phyloP scores from a whole-genome alignment of 2,888 invertebrate genomes.

The Crematogaster levior region DNA sequence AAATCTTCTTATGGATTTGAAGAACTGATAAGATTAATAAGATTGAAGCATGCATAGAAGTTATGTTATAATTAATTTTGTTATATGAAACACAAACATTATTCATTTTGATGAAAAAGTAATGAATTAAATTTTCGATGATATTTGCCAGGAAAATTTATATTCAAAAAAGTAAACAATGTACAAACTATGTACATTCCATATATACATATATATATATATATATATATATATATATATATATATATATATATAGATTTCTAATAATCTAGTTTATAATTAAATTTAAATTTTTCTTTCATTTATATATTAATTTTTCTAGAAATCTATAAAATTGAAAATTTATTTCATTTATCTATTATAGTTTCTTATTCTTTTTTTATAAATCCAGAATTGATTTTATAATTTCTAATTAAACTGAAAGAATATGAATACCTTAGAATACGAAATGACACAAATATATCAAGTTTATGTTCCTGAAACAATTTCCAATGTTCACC shows the following conservation, averaged over 20 bases:
- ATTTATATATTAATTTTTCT: background rate
- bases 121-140: background rate
- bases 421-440: background rate
- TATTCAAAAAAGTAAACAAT: background rate
- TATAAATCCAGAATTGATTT: background rate
- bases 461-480: background rate
- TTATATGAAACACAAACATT: background rate
- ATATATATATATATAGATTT: too few relatives aligned
- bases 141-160: slow-evolving; percentile 13
- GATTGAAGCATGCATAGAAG: background rate
- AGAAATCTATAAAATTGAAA: background rate
- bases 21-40: slow-evolving; percentile 2
- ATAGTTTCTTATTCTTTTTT: background rate
- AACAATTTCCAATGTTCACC: background rate
- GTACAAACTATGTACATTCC: background rate
- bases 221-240: too few relatives aligned
- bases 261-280: background rate
- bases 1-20: slow-evolving; percentile 14
- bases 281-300: background rate
- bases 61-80: slow-evolving; percentile 27
- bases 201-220: too few relatives aligned
- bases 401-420: background rate
- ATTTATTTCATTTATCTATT: background rate
- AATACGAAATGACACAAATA: background rate
- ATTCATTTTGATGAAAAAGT: slow-evolving; percentile 10